These are phyloP conservation scores for Chloroceryle amazona DNA, from an alignment of 2,797 vertebrate species.

Conservation along the genomic window DNA sequence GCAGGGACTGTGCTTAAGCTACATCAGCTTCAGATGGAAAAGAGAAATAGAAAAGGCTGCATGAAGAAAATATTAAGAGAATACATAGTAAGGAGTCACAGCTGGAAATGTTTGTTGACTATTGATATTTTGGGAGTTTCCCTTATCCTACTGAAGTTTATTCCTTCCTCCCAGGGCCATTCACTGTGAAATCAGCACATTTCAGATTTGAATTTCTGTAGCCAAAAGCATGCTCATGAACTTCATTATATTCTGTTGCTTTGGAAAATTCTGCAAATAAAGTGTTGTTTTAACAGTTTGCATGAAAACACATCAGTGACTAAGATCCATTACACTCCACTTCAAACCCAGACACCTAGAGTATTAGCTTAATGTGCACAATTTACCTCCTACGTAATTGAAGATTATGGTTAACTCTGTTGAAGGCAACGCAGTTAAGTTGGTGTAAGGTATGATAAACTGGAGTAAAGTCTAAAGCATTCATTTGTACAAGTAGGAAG, in stretches of 20 bases:
- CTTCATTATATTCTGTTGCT: conserved; percentile 10
- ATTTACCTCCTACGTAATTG: conserved; percentile 46
- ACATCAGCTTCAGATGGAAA: not conserved
- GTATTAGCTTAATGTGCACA: conserved; percentile 66
- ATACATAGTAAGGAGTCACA: not conserved
- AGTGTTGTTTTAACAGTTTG: conserved; percentile 54
- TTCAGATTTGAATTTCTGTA: not conserved
- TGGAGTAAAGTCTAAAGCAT: not conserved
- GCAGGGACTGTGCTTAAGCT: not conserved
- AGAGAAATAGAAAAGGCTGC: not conserved
- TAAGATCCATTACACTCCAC: conserved; percentile 55
- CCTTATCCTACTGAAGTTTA: not conserved
- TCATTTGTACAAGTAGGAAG: conserved; percentile 18
- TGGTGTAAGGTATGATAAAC: not conserved
- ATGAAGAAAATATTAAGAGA: not conserved
- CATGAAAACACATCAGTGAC: conserved; percentile 57
- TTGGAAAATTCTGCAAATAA: conserved; percentile 51
- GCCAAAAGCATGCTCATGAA: not conserved
- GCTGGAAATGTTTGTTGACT: not conserved
- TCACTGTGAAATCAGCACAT: not conserved
- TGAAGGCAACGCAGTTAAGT: conserved; percentile 2
- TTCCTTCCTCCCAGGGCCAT: not conserved
- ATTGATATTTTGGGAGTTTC: not conserved
- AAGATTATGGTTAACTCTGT: conserved; percentile 42
- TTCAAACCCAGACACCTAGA: conserved; percentile 59